Evolutionary conservation across 2,113 vertebrate species (phyloP), one percentile per base, ranked within the genome.

Genomic region (Heloderma charlesbogerti): DNA sequence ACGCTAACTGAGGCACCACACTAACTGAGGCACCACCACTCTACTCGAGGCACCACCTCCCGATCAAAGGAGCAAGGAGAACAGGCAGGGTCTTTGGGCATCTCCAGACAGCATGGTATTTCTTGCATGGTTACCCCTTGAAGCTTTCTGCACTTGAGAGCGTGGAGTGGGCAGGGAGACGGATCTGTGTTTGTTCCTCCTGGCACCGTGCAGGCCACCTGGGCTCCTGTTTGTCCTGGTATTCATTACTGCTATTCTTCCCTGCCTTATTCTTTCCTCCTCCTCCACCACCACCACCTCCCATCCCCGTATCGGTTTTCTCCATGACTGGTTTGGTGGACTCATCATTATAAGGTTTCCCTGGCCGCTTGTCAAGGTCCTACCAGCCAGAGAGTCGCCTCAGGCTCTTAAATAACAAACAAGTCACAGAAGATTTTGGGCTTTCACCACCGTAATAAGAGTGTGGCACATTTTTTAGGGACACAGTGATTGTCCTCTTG

Each of bases 281-380:
- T 25, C 34, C n/a, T 8, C 37, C 37, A 10, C 29, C 10, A 18
- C 16, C 57, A 34, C n/a, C 63, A 34, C 18, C 18, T 27, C 10
- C 31, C 16, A 51, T 8, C 4, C 3, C 34, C 2, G 79, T 6
- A 67, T 4, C 37, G 3, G 34, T 79, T 71, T 94, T 92, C 90
- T 88, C 92, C 92, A 93, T 88, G 95, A 87, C 94, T 86, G 95
- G 88, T 57, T 78, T 94, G 96, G 95, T 95, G 95, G 95, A 94
- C 90, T 87, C 93, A 93, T 96, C 95, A 96, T 96, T 96, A 95
- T 93, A 86, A 94, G 94, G 94, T 92, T 95, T 95, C 92, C 89
- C 95, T 94, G 94, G 94, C 95, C 90, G 92, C 94, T 95, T 94
- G 94, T 95, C 96, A 95, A 92, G 95, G 96, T 96, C 94, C 94